Percentiles rank a stretch among this genome's conserved stretches.
These are phyloP conservation scores for Diarsia mendica DNA, from an alignment of 2,888 invertebrate species.

Conservation along the genomic window DNA sequence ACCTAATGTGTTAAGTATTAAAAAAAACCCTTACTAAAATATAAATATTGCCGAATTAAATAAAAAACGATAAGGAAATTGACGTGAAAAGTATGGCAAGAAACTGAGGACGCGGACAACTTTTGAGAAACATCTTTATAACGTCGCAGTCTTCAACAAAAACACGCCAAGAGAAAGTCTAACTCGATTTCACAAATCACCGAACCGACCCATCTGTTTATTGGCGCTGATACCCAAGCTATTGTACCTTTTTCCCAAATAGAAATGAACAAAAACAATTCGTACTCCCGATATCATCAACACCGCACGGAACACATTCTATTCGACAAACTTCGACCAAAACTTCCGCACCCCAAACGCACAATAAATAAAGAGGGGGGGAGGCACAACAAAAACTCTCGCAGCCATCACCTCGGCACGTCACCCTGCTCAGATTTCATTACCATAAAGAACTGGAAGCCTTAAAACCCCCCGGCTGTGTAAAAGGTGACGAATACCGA, in stretches of 20 bases:
- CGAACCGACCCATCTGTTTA: conserved; percentile 68
- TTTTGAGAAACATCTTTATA: conserved; percentile 35
- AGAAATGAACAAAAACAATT: conserved; percentile 79
- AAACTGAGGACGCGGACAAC: conserved; percentile 21
- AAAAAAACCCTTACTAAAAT: not conserved
- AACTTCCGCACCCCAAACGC: conserved; percentile 86
- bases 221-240: conserved; percentile 64
- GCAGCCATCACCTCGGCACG: conserved; percentile 88
- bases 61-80: not conserved
- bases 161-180: conserved; percentile 55
- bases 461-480: conserved; percentile 90
- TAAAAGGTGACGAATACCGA: conserved; percentile 87
- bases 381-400: conserved; percentile 89
- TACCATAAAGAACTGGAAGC: conserved; percentile 90
- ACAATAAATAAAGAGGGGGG: conserved; percentile 88
- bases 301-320: conserved; percentile 85
- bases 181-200: conserved; percentile 67
- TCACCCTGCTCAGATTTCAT: conserved; percentile 91
- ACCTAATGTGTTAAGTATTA: not conserved
- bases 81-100: not conserved
- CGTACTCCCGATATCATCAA: conserved; percentile 79
- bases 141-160: conserved; percentile 56
- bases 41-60: not conserved
- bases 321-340: conserved; percentile 82
- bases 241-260: conserved; percentile 72